Conservation (phyloP, 2,888 invertebrate species). For the Heliconius ismenius region DNA sequence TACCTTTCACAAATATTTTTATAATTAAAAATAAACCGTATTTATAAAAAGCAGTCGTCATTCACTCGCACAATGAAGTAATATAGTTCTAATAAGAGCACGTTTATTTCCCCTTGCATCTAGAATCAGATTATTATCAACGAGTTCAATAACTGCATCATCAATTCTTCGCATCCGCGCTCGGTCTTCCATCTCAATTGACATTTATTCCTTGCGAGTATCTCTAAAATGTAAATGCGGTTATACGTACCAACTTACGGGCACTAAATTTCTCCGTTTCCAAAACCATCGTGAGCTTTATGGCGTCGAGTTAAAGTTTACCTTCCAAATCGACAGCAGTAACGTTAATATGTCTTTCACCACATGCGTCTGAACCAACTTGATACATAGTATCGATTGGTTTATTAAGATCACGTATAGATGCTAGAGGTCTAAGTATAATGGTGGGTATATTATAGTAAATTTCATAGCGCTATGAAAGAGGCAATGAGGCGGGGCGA, state of each 20-base stretch:
- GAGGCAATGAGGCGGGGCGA: constrained; percentile 78
- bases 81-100: constrained; percentile 49
- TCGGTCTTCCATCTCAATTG: constrained; percentile 77
- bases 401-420: constrained; percentile 74
- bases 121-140: constrained; percentile 68
- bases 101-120: constrained; percentile 49
- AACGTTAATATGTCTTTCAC: constrained; percentile 50
- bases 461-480: constrained; percentile 65
- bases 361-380: constrained; percentile 63
- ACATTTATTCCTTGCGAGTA: constrained; percentile 78
- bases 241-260: constrained; percentile 72
- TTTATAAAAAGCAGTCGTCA: constrained; percentile 31
- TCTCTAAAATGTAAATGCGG: constrained; percentile 79
- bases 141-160: constrained; percentile 75
- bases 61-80: constrained; percentile 42
- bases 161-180: constrained; percentile 72
- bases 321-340: constrained; percentile 37
- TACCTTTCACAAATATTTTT: constrained; percentile 11
- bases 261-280: constrained; percentile 35
- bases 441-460: constrained; percentile 65
- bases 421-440: constrained; percentile 63
- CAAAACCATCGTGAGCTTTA: constrained; percentile 42
- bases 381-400: constrained; percentile 72
- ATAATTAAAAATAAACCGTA: constrained; percentile 25
- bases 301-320: constrained; percentile 46